Base-by-base conservation (phyloP, 1,140 invertebrate genomes). In the Anadara kagoshimensis region DNA sequence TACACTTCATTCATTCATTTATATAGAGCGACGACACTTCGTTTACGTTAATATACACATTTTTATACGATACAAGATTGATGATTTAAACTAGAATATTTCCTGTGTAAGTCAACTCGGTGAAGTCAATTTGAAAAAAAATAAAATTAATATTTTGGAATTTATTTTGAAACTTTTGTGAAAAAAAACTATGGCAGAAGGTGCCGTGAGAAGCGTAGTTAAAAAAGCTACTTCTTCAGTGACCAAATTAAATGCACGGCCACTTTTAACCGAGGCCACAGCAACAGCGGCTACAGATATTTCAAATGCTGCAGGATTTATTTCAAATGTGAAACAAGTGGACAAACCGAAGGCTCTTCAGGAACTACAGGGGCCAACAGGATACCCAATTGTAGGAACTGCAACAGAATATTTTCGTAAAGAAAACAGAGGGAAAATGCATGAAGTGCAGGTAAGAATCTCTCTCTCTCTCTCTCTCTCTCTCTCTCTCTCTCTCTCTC, bases 361-460 rank as follows among this genome's bases (percentile, higher is more conserved):
- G 29, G 79, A 83, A 26, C 61, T 84, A 29, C 79, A 79, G 0
- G 83, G 83, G 4, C 83, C 83, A 11, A 75, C 69, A 41, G 83
- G 83, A n/a, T 77, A 75, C 54, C 83, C 83, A 18, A 54, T 84
- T 41, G 24, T 84, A 12, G 83, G 83, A 2, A 80, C 81, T 1
- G 72, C 78, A n/a, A 69, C 77, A 36, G 79, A 81, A 51, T 84
- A 83, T 63, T 79, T 83, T 29, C 69, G 73, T 29, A 78, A 77
- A 65, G 77, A 72, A 36, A 84, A 84, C 63, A 75, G 63, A 29
- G 83, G 83, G 29, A 75, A 78, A 59, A 80, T 83, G 75, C 83
- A 84, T 57, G 78, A 84, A 76, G 69, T 84, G 4, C 81, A 83
- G 83, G 83, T 84, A 73, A 69, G 78, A 0, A 0, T 18, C 29